Evolutionary conservation across 37 sponge, comb jelly and placozoan species (phyloP).

Genomic region (Aphrocallistes beatrix): DNA sequence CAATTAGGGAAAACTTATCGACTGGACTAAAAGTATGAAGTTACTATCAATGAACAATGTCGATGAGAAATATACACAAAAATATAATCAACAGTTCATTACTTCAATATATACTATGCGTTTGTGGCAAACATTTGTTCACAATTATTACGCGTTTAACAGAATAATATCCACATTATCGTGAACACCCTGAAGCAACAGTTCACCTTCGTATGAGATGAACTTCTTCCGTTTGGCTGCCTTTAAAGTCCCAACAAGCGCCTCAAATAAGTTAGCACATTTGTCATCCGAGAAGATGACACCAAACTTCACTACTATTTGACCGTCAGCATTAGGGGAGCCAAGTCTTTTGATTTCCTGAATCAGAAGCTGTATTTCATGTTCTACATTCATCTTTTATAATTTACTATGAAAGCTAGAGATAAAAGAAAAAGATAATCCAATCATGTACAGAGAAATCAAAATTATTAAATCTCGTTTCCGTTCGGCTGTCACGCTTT

Average conservation of each 20-base stretch:
- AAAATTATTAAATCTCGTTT: too few relatives aligned
- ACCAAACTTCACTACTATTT: slow-evolving; percentile 59
- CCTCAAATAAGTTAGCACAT: slow-evolving; percentile 85
- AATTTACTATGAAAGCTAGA: too few relatives aligned
- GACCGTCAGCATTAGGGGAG: slow-evolving; percentile 39
- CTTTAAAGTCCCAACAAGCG: slow-evolving; percentile 71
- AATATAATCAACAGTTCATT: too few relatives aligned
- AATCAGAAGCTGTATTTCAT: slow-evolving; percentile 66
- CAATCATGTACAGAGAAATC: too few relatives aligned
- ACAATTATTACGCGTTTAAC: slow-evolving; percentile 27
- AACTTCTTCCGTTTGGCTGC: slow-evolving; percentile 90
- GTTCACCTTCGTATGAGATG: slow-evolving; percentile 61
- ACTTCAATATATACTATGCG: too few relatives aligned
- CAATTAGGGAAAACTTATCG: too few relatives aligned
- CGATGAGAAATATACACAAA: too few relatives aligned
- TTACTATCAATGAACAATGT: too few relatives aligned
- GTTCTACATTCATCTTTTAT: slow-evolving; percentile 60
- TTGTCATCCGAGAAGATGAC: slow-evolving; percentile 65
- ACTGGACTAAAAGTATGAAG: too few relatives aligned
- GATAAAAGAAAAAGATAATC: too few relatives aligned
- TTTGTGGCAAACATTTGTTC: not conserved
- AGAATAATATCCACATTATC: slow-evolving; percentile 63
- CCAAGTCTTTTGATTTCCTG: slow-evolving; percentile 75
- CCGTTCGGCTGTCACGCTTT: too few relatives aligned
- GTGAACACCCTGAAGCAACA: slow-evolving; percentile 73